phyloP scores from a whole-genome alignment of 2,113 vertebrate species.

The Struthio camelus region DNA sequence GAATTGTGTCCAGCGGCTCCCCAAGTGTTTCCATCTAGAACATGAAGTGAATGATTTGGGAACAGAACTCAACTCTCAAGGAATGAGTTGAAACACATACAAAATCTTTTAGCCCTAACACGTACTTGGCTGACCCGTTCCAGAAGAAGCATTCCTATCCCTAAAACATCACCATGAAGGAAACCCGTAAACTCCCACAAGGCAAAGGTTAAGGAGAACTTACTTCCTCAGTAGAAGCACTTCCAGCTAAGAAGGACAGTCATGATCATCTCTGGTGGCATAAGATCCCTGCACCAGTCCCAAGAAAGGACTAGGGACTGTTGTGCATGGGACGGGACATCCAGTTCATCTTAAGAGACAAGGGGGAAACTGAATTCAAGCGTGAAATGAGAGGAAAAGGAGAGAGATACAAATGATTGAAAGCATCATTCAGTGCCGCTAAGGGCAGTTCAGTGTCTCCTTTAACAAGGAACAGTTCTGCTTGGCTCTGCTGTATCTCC shows the following conservation, averaged over 20 bases:
- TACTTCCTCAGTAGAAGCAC: neutral
- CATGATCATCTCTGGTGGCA: neutral
- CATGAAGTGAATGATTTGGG: neutral
- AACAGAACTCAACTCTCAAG: neutral
- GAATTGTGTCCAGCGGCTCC: neutral
- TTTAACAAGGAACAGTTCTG: neutral
- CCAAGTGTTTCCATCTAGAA: neutral
- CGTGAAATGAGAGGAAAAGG: neutral
- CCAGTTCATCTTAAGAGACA: neutral
- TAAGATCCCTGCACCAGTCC: neutral
- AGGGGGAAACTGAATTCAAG: neutral
- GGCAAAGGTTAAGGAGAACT: neutral
- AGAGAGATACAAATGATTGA: neutral
- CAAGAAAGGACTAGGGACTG: neutral
- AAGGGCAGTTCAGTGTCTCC: neutral
- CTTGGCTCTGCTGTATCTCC: neutral
- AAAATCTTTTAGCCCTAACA: neutral
- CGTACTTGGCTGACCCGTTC: neutral
- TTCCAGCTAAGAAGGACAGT: neutral
- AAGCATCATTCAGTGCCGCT: neutral
- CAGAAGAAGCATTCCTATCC: neutral
- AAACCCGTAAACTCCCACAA: neutral
- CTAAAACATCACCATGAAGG: neutral
- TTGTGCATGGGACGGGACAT: neutral
- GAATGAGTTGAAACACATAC: neutral